Conservation (phyloP, 1,140 invertebrate species). For the Colletes gigas region DNA sequence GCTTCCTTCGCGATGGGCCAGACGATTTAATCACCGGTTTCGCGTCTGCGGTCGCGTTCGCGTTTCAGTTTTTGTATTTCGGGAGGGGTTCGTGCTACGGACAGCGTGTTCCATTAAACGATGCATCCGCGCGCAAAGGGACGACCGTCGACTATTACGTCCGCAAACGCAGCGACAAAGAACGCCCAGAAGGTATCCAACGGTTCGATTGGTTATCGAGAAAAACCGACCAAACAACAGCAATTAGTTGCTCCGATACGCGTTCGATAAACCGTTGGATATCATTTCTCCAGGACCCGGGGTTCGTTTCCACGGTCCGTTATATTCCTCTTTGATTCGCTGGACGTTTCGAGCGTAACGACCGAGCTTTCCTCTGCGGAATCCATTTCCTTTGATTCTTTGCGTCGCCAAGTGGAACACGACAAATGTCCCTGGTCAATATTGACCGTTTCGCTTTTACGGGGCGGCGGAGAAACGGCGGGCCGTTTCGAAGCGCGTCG, state of each 20-base stretch:
- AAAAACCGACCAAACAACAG: slow-evolving; percentile 16
- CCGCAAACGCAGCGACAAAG: slow-evolving; percentile 3
- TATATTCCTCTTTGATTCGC: background rate
- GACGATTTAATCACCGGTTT: slow-evolving; percentile 18
- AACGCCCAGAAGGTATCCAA: background rate
- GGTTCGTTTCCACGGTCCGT: background rate
- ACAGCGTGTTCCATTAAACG: slow-evolving; percentile 28
- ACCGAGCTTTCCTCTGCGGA: background rate
- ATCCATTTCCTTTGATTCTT: background rate
- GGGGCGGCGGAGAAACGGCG: no score
- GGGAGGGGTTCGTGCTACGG: slow-evolving; percentile 24
- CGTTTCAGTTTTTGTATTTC: slow-evolving; percentile 23
- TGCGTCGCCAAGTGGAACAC: background rate
- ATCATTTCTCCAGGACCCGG: background rate
- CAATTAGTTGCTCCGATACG: slow-evolving; percentile 2
- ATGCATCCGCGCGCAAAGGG: background rate
- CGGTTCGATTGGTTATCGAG: background rate
- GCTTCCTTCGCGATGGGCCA: background rate
- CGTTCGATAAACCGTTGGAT: background rate
- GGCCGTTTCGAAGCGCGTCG: background rate
- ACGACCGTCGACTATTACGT: background rate
- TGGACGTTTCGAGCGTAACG: background rate
- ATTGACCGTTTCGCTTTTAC: no score
- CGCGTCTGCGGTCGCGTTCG: slow-evolving; percentile 17
- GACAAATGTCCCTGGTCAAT: background rate